Conservation (phyloP, 1,140 invertebrate species). For the Papilio polytes region DNA sequence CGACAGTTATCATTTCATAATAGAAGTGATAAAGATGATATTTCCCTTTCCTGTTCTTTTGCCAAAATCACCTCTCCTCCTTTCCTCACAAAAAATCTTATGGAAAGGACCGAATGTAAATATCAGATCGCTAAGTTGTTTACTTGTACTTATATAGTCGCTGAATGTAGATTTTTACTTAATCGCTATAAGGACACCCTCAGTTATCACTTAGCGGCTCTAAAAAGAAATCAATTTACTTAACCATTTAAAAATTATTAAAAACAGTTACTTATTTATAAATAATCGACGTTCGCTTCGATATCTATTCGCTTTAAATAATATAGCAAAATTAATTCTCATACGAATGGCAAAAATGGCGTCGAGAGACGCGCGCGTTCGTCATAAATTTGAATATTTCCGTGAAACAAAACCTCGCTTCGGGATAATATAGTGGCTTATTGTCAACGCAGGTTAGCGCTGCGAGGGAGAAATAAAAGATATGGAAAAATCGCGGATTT, state of each 20-base stretch:
- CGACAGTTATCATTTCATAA: too few species aligned
- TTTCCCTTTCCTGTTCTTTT: too few species aligned
- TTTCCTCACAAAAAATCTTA: too few species aligned
- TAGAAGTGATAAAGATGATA: too few species aligned
- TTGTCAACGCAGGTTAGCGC: conserved; percentile 61
- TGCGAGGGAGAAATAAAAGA: conserved; percentile 61
- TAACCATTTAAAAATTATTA: too few species aligned
- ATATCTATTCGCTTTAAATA: conserved; percentile 43
- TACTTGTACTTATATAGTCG: neutral
- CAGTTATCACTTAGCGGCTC: neutral
- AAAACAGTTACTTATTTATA: too few species aligned
- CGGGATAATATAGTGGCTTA: conserved; percentile 73
- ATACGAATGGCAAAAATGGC: conserved; percentile 63
- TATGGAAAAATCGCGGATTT: conserved; percentile 63
- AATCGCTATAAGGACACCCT: neutral
- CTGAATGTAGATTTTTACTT: neutral
- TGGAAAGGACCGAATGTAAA: too few species aligned
- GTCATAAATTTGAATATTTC: conserved; percentile 80
- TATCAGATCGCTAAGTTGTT: too few species aligned
- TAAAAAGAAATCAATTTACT: too few species aligned
- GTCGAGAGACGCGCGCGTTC: conserved; percentile 58
- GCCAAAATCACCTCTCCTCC: too few species aligned
- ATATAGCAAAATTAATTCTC: conserved; percentile 55
- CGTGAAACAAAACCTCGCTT: conserved; percentile 61
- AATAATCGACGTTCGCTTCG: neutral